Percentiles rank a stretch among this genome's conserved stretches.
Conservation (phyloP, 2,797 vertebrate species). For the Anguilla obscura region DNA sequence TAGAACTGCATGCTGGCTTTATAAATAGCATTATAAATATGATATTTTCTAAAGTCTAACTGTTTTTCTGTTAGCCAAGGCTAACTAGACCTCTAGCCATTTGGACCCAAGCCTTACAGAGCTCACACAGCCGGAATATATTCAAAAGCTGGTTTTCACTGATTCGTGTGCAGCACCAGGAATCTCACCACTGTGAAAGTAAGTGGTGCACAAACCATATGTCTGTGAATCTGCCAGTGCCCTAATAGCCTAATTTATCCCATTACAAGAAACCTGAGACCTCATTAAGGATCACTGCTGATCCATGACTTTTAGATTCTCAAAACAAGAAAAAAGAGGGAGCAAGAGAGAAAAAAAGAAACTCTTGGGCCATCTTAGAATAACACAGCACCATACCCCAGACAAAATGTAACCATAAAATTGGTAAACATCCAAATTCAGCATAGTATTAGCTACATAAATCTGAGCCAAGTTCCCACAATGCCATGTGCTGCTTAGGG, state of each 20-base stretch:
- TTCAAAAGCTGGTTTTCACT: not conserved
- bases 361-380: not conserved
- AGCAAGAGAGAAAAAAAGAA: not conserved
- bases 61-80: not conserved
- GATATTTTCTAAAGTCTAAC: too few relatives aligned
- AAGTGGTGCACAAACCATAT: not conserved
- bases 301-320: not conserved
- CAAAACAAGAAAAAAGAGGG: not conserved
- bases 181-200: not conserved
- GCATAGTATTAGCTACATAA: not conserved
- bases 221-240: not conserved
- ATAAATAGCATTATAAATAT: too few relatives aligned
- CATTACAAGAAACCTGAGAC: not conserved
- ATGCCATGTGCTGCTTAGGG: not conserved
- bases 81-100: not conserved
- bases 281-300: not conserved
- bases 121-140: not conserved
- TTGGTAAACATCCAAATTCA: not conserved
- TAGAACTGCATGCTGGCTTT: too few relatives aligned
- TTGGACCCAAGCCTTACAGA: not conserved
- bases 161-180: not conserved
- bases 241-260: not conserved
- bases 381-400: not conserved
- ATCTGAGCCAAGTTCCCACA: conserved; percentile 42
- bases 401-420: not conserved